These are phyloP conservation scores for Zaprionus camerounensis DNA, from an alignment of 1,140 invertebrate genomes.

Conservation along the genomic window DNA sequence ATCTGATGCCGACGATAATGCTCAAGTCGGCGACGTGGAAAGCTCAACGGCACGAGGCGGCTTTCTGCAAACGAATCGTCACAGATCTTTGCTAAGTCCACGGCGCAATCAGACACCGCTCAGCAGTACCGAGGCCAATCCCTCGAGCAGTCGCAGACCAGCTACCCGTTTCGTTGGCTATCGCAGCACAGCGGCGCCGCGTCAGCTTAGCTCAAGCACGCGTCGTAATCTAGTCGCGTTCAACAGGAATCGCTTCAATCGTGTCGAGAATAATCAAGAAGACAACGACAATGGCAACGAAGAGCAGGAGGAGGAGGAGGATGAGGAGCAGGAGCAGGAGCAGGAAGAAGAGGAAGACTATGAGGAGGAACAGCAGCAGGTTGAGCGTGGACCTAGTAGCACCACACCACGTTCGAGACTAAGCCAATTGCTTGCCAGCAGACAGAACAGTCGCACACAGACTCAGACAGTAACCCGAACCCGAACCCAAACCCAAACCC, in stretches of 20 bases:
- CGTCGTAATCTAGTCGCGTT: constrained; percentile 55
- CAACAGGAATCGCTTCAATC: constrained; percentile 64
- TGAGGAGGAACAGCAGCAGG: constrained; percentile 6
- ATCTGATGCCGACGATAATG: constrained; percentile 1
- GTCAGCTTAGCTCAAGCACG: constrained; percentile 45
- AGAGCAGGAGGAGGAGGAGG: constrained; percentile 45
- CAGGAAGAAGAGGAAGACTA: constrained; percentile 21
- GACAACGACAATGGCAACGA: constrained; percentile 31
- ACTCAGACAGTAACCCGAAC: constrained; percentile 9
- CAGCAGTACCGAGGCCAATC: neutral
- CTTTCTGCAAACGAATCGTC: constrained; percentile 65
- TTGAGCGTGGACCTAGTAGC: neutral
- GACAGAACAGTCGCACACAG: constrained; percentile 34
- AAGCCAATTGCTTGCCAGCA: constrained; percentile 61
- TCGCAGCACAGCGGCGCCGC: constrained; percentile 45
- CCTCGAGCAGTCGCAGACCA: constrained; percentile 19
- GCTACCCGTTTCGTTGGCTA: constrained; percentile 13
- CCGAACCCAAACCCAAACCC: constrained; percentile 10
- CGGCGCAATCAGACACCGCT: neutral
- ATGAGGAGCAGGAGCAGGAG: constrained; percentile 19
- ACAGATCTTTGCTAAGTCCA: constrained; percentile 43
- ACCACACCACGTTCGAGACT: constrained; percentile 38
- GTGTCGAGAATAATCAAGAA: constrained; percentile 15
- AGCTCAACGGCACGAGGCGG: constrained; percentile 27
- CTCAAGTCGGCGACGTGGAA: neutral